A percentile compares a stretch with the other conserved stretches of the same genome.
Evolutionary conservation across 2,113 vertebrate species (phyloP).

Genomic region (Urocolius indicus): DNA sequence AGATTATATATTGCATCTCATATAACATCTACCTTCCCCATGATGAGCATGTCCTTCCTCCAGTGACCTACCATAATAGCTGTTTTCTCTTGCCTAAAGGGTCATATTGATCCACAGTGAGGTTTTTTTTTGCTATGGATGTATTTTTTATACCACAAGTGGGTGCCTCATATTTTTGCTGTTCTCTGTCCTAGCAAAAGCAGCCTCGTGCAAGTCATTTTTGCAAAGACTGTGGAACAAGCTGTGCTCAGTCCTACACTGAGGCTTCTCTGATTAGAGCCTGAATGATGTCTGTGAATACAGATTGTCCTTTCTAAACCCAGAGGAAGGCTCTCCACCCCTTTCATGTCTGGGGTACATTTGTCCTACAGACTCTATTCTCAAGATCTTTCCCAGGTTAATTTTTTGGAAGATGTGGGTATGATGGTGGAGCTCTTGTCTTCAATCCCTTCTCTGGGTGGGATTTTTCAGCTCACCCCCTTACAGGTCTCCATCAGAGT

Average conservation of each 20-base stretch:
- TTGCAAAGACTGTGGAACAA: neutral
- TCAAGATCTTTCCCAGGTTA: neutral
- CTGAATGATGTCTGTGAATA: neutral
- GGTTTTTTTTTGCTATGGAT: neutral
- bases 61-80: neutral
- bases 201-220: neutral
- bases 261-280: neutral
- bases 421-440: neutral
- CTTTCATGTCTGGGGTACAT: neutral
- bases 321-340: neutral
- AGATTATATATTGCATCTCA: neutral
- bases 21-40: neutral
- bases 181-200: neutral
- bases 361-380: neutral
- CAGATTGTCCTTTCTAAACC: neutral
- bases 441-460: neutral
- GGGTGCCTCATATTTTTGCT: neutral
- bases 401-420: neutral
- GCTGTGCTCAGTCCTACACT: too few relatives aligned
- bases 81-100: neutral
- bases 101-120: neutral
- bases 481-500: accelerated
- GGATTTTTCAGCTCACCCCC: neutral
- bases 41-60: neutral
- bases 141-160: neutral